Percentiles rank a stretch among this genome's conserved stretches.
These are phyloP conservation scores for Heterotilapia buettikoferi DNA, from an alignment of 2,113 vertebrate species.

Conservation along the genomic window DNA sequence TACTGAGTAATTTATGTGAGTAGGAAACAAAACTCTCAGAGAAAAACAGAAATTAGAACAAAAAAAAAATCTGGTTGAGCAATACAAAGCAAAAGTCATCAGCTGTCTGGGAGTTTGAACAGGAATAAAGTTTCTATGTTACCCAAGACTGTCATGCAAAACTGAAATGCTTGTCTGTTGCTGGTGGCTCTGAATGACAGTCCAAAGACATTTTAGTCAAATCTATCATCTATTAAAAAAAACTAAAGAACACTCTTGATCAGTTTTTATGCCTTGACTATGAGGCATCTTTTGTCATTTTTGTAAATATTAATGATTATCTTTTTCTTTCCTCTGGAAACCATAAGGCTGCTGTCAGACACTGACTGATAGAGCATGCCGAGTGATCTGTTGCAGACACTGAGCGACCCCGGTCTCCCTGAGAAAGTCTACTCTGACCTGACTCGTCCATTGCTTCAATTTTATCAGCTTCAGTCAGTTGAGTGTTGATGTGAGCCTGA, in stretches of 20 bases:
- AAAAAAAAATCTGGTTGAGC: not conserved
- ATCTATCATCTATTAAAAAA: not conserved
- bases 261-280: not conserved
- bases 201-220: not conserved
- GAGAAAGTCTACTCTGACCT: not conserved
- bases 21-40: not conserved
- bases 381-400: constrained; percentile 48
- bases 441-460: not conserved
- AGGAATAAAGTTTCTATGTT: not conserved
- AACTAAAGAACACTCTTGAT: not conserved
- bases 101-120: not conserved
- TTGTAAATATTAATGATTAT: not conserved
- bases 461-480: constrained; percentile 26
- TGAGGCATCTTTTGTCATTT: not conserved
- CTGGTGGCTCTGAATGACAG: not conserved
- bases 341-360: not conserved
- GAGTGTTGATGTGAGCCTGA: constrained; percentile 47
- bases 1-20: not conserved
- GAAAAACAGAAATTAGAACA: not conserved
- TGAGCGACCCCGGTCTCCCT: not conserved
- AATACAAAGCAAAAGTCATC: not conserved
- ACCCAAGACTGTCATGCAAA: not conserved
- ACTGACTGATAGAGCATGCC: not conserved
- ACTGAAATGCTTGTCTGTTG: not conserved
- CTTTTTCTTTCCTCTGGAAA: not conserved